Base-by-base conservation (phyloP, 2,888 invertebrate genomes). In the Aphidoletes aphidimyza region DNA sequence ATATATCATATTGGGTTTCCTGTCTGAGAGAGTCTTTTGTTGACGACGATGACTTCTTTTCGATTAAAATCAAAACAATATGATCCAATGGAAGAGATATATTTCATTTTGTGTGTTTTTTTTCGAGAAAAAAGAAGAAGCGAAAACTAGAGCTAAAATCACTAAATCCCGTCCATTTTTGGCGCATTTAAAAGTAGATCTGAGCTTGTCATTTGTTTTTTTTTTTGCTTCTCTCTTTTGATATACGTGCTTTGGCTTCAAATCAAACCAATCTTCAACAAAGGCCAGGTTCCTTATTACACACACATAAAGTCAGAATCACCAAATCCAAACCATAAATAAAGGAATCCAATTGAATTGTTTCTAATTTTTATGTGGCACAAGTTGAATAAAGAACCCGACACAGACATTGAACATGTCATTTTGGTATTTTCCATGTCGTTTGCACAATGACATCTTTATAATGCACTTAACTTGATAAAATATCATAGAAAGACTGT, bases 21-120 rank as follows among this genome's bases (percentile, higher is more conserved):
- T n/a, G 81, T 81, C 81, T 81, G 81, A 37, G 19, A n/a, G n/a
- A 81, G 81, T 81, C 81, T 81, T 81, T 81, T 81, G 81, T 81
- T 37, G n/a, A 11, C 30, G 36, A 22, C 26, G 69, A 69, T 30
- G 69, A 54, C 54, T 54, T 26, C 54, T 54, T 54, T 54, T 22
- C 34, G 69, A 69, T 14, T 0, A 11, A 34, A 14, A 69, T 42
- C 3, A 69, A 69, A 30, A 34, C 30, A 69, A 30, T 30, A 30
- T 69, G 69, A 17, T 22, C n/a, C n/a, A 54, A 54, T 22, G 9
- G 22, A 54, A 54, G 22, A 22, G 22, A 69, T 69, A 69, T 26
- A 69, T 30, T 30, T 1, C 30, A 30, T 69, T 30, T n/a, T n/a
- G n/a, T n/a, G n/a, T n/a, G n/a, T n/a, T n/a, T n/a, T n/a, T n/a